Evolutionary conservation across 1,140 invertebrate species (phyloP).

Genomic region (Globodera ellingtonae): DNA sequence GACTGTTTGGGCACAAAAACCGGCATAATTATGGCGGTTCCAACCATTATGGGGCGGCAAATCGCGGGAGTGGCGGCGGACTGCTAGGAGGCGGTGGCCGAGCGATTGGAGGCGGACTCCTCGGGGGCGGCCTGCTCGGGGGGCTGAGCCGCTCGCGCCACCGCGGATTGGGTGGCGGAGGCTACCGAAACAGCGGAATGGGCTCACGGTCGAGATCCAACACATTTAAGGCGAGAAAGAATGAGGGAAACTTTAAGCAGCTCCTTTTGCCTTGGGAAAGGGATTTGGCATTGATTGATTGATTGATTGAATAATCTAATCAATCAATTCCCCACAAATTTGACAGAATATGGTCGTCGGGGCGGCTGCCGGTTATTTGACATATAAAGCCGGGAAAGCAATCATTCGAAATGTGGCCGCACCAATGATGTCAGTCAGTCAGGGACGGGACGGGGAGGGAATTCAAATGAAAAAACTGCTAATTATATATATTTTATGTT

Average conservation of each 20-base stretch:
- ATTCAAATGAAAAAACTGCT: background rate
- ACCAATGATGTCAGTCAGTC: constrained; percentile 58
- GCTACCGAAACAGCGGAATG: constrained; percentile 37
- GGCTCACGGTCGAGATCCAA: constrained; percentile 56
- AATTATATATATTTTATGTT: too few species aligned
- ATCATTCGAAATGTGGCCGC: constrained; percentile 50
- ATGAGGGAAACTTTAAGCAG: too few species aligned
- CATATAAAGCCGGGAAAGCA: constrained; percentile 59
- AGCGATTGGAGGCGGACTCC: constrained; percentile 15
- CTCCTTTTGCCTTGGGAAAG: too few species aligned
- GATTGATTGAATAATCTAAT: too few species aligned
- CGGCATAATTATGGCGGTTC: constrained; percentile 22
- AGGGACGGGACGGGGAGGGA: background rate
- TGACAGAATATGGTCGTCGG: constrained; percentile 54
- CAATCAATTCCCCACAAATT: too few species aligned
- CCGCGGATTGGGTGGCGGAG: constrained; percentile 12
- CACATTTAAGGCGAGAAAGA: constrained; percentile 44
- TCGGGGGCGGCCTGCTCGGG: background rate
- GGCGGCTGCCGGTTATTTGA: constrained; percentile 59
- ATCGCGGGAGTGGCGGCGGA: constrained; percentile 1
- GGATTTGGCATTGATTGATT: too few species aligned
- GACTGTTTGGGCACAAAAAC: background rate
- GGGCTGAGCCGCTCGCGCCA: constrained; percentile 6
- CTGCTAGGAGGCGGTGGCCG: background rate
- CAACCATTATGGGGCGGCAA: background rate